phyloP scores from a whole-genome alignment of 2,113 vertebrate species.

The Gasterosteus nipponicus region DNA sequence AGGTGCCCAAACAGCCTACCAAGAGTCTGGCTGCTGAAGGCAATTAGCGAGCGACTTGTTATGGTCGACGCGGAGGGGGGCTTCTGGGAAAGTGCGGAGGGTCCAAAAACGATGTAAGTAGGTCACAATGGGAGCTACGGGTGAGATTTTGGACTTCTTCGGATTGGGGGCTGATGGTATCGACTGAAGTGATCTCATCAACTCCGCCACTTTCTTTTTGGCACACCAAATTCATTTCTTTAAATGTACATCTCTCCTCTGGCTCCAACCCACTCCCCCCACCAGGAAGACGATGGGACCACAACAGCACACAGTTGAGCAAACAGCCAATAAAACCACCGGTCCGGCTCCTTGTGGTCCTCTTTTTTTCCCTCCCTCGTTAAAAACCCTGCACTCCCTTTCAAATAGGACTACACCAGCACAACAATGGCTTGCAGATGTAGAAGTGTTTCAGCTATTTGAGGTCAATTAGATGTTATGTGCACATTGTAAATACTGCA shows the following conservation, averaged over 20 bases:
- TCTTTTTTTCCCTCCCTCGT: slow-evolving; percentile 52
- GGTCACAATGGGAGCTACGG: slow-evolving; percentile 39
- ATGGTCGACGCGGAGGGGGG: slow-evolving; percentile 8
- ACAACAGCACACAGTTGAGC: slow-evolving; percentile 59
- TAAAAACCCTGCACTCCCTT: slow-evolving; percentile 60
- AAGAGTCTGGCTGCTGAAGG: slow-evolving; percentile 54
- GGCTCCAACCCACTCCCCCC: neutral
- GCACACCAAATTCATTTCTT: slow-evolving; percentile 1
- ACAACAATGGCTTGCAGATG: slow-evolving; percentile 75
- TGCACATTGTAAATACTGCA: slow-evolving; percentile 40
- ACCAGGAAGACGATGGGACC: slow-evolving; percentile 47
- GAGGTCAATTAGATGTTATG: slow-evolving; percentile 61
- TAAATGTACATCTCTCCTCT: slow-evolving; percentile 15
- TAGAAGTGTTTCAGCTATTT: slow-evolving; percentile 25
- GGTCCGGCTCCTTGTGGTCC: slow-evolving; percentile 45
- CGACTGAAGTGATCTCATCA: slow-evolving; percentile 36
- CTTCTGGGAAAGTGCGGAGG: slow-evolving; percentile 48
- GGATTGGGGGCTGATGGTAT: neutral
- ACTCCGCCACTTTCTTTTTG: slow-evolving; percentile 22
- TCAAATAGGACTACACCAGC: slow-evolving; percentile 56
- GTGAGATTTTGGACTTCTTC: slow-evolving; percentile 1
- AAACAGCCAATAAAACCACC: slow-evolving; percentile 66
- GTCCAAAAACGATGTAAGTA: slow-evolving; percentile 48
- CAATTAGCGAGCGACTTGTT: slow-evolving; percentile 65
- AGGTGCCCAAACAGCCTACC: slow-evolving; percentile 40